Evolutionary conservation across 2,888 invertebrate species (phyloP), one percentile per base, ranked within the genome.

Genomic region (Buathra laborator): DNA sequence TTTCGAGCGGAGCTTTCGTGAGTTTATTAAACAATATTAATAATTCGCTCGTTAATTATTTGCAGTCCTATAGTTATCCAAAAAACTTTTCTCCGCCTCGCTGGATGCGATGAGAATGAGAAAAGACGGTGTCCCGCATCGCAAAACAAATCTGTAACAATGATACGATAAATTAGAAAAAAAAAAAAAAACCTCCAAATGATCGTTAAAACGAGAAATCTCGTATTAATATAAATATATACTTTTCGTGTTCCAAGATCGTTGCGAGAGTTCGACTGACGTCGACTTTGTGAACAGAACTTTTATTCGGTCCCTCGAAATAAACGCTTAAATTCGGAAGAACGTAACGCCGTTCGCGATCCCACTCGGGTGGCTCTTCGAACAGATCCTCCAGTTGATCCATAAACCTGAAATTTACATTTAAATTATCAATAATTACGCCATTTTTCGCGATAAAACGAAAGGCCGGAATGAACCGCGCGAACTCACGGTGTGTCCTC

Each of bases 351-450:
- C 94, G 94, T 0, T 96, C 94, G 53, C 93, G 93, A 91, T 98
- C 98, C 97, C 97, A 98, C 0, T 95, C 95, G 3, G 97, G 95
- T 44, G 95, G 95, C n/a, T 96, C 95, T 0, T 95, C 95, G 90
- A 98, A 97, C 62, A 98, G 93, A 88, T 96, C 95, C 53, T 94
- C 93, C n/a, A 97, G 90, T 78, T 96, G 95, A 70, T 96, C 95
- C 32, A 90, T 83, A 89, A 97, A 94, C 32, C 96, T 96, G 86
- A n/a, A 56, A 68, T 37, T 37, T 37, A 1, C 0, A 7, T 7
- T 37, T 37, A 7, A 5, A 37, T 46, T 62, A 19, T 19, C n/a
- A 51, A 68, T n/a, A 53, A 76, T 72, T 14, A 56, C 6, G 74
- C 37, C 12, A 9, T 37, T 66, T 53, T 12, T 24, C 59, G 12